A percentile compares a stretch with the other conserved stretches of the same genome.
These are phyloP conservation scores for Parazoanthus darwini DNA, from an alignment of 92 coral and sea anemone genomes.

Conservation along the genomic window DNA sequence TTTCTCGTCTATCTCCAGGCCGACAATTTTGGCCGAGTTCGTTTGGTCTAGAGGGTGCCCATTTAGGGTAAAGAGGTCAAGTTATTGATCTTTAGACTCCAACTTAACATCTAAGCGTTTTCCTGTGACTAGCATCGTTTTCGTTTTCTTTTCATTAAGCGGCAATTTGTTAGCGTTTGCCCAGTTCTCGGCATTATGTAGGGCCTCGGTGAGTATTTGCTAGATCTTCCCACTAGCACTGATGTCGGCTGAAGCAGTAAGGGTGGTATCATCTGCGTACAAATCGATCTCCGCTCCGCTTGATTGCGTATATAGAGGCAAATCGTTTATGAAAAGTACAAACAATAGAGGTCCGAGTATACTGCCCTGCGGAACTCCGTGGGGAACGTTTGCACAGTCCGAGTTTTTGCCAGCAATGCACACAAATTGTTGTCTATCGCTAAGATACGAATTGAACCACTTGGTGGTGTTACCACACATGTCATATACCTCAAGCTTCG, in stretches of 20 bases:
- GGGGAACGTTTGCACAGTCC: conserved; percentile 24
- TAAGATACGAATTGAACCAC: conserved; percentile 35
- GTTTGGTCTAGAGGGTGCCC: too few species aligned
- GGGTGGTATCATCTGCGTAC: conserved; percentile 41
- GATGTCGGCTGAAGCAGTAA: conserved; percentile 37
- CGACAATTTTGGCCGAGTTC: too few species aligned
- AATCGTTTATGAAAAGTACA: conserved; percentile 45
- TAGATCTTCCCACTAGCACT: background rate
- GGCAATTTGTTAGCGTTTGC: conserved; percentile 51
- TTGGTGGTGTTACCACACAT: too few species aligned
- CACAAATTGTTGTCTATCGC: conserved; percentile 55
- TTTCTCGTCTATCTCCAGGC: too few species aligned
- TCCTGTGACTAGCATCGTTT: conserved; percentile 43
- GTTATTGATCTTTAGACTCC: background rate
- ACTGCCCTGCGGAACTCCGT: conserved; percentile 49
- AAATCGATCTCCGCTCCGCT: conserved; percentile 33
- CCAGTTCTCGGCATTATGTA: conserved; percentile 30
- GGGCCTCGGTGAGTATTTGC: background rate
- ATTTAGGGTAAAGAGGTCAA: background rate
- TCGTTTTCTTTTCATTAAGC: conserved; percentile 40
- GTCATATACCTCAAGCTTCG: too few species aligned
- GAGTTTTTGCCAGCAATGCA: conserved; percentile 41
- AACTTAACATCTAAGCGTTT: conserved; percentile 36
- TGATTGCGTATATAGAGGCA: conserved; percentile 31
- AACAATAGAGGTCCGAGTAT: conserved; percentile 46